phyloP scores from a whole-genome alignment of 2,797 vertebrate genomes.

The Nyctalus aviator region DNA sequence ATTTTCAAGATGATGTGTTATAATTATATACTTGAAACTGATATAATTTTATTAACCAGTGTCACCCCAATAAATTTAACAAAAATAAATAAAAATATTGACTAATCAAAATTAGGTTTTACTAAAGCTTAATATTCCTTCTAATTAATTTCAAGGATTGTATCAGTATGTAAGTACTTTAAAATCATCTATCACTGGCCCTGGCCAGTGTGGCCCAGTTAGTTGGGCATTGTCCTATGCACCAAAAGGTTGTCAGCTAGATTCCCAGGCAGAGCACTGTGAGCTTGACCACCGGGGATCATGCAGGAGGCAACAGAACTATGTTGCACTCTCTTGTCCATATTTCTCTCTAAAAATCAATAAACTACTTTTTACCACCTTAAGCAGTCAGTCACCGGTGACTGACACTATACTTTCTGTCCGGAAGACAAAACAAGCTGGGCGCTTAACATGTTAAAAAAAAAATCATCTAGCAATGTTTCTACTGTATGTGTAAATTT shows the following conservation, averaged over 20 bases:
- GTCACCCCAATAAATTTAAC: not conserved
- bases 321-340: not conserved
- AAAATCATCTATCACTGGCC: not conserved
- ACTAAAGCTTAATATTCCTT: not conserved
- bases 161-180: not conserved
- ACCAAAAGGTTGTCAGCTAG: not conserved
- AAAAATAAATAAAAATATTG: not conserved
- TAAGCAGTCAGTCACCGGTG: too few relatives aligned
- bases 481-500: not conserved
- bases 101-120: not conserved
- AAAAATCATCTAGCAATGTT: not conserved
- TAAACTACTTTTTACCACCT: not conserved
- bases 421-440: too few relatives aligned
- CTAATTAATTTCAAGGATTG: not conserved
- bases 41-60: not conserved
- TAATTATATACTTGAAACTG: not conserved
- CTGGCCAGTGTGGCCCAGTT: not conserved
- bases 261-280: not conserved
- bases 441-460: not conserved
- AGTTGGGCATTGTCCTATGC: not conserved
- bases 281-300: not conserved
- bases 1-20: not conserved
- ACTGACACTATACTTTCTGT: too few relatives aligned
- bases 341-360: not conserved
- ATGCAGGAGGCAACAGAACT: not conserved